Conservation (phyloP, 2,888 invertebrate genomes). For the Aproaerema taeniolella region DNA sequence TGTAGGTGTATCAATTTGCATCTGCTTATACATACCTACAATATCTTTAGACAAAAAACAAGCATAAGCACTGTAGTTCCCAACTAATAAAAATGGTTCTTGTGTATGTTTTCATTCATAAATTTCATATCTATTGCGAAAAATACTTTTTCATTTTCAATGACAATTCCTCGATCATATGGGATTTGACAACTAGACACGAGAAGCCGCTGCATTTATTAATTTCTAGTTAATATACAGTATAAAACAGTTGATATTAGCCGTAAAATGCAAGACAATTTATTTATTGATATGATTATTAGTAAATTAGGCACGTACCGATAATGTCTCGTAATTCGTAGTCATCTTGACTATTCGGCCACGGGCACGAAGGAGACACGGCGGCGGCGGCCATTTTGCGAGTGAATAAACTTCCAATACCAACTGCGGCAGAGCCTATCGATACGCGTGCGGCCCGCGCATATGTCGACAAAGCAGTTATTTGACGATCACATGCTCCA, state of each 20-base stretch:
- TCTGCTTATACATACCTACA: too few species aligned
- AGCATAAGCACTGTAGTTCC: too few species aligned
- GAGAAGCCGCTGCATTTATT: conserved; percentile 15
- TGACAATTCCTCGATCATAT: not conserved
- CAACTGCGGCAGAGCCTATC: conserved; percentile 39
- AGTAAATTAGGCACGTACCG: conserved; percentile 75
- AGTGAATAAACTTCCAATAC: conserved; percentile 38
- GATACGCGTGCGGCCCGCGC: conserved; percentile 56
- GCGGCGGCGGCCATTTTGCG: conserved; percentile 59
- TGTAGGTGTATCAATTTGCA: too few species aligned
- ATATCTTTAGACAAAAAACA: too few species aligned
- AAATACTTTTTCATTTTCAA: not conserved
- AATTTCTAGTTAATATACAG: conserved; percentile 4
- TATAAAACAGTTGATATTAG: conserved; percentile 5
- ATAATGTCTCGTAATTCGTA: conserved; percentile 96
- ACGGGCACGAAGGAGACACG: conserved; percentile 70
- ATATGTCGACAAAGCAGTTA: conserved; percentile 48
- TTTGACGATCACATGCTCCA: conserved; percentile 43
- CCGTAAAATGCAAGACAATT: conserved; percentile 18
- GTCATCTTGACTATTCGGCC: conserved; percentile 95
- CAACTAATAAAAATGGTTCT: too few species aligned
- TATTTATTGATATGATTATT: conserved; percentile 16
- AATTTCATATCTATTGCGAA: too few species aligned
- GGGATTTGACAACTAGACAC: conserved; percentile 24
- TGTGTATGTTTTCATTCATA: too few species aligned